Base-by-base conservation (phyloP, 2,797 vertebrate species). In the Allobates femoralis region DNA sequence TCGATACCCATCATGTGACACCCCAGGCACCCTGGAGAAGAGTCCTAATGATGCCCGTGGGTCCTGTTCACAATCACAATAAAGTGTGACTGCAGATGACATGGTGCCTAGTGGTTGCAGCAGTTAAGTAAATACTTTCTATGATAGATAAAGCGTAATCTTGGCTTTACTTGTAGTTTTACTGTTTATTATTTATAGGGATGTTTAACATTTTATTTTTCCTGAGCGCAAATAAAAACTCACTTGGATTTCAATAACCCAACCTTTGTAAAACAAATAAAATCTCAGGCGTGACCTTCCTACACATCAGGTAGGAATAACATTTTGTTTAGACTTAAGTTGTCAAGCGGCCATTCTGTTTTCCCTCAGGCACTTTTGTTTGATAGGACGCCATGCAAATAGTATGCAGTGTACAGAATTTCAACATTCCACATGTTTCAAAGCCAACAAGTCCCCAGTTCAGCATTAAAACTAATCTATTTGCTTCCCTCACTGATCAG, bases 271-370 rank as follows among this genome's bases (percentile, higher is more conserved):
- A 76, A 84, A 34, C 37, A 76, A 84, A 81, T 66, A 81, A 51
- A 81, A 53, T 86, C 79, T 67, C 56, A 50, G 19, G 78, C 41
- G 30, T 76, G 71, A 81, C 79, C 85, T 81, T 32, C 81, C 55
- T 81, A 46, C 79, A 64, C 58, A 75, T 75, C 85, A 86, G 79
- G 85, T 86, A 81, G 71, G 41, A 81, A 86, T 86, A 86, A 86
- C 78, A 81, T 86, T 81, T 86, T 81, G 85, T 81, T 81, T 86
- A 86, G 78, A 86, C 79, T 80, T 81, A 62, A 81, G 69, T 66
- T 86, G 85, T 86, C 85, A 86, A 76, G 26, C 50, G n/a, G 21
- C 56, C 78, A 81, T 53, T 86, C 85, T 86, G 85, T 81, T 81
- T 86, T 86, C 41, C 85, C 69, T 86, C 85, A 81, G 79, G 85